Percentiles rank a stretch among this genome's conserved stretches.
Evolutionary conservation across 1,140 invertebrate species (phyloP).

Genomic region (Zeugodacus cucurbitae): DNA sequence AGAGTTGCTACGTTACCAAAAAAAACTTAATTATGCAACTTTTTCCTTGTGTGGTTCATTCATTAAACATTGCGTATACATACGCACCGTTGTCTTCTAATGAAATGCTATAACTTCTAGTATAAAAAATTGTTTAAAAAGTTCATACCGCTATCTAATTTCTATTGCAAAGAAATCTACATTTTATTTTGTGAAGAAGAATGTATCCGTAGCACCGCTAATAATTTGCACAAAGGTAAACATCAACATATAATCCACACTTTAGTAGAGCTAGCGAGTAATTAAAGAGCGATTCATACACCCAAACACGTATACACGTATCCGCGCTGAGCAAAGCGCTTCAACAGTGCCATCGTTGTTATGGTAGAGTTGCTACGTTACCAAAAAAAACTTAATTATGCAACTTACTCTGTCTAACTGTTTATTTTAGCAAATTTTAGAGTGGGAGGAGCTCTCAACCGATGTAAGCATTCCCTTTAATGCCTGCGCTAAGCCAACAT

Average conservation of each 20-base stretch:
- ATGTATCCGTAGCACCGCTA: no score
- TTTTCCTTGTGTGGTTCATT: background rate
- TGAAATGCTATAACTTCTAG: no score
- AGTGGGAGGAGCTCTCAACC: no score
- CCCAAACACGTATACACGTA: background rate
- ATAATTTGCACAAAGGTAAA: no score
- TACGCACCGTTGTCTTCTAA: background rate
- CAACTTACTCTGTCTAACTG: background rate
- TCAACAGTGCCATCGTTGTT: background rate
- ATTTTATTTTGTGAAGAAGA: no score
- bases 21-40: background rate
- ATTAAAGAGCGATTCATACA: background rate
- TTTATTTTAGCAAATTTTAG: no score
- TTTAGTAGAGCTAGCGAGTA: background rate
- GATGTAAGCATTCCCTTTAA: background rate
- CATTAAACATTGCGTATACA: background rate
- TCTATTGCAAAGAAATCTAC: no score
- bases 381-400: constrained; percentile 16
- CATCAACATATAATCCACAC: no score
- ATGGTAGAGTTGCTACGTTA: background rate
- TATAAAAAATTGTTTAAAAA: no score
- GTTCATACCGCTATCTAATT: no score
- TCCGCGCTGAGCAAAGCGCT: background rate
- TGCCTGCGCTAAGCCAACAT: background rate
- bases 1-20: background rate